Conservation (phyloP, 2,797 vertebrate species). For the Epinephelus coioides region DNA sequence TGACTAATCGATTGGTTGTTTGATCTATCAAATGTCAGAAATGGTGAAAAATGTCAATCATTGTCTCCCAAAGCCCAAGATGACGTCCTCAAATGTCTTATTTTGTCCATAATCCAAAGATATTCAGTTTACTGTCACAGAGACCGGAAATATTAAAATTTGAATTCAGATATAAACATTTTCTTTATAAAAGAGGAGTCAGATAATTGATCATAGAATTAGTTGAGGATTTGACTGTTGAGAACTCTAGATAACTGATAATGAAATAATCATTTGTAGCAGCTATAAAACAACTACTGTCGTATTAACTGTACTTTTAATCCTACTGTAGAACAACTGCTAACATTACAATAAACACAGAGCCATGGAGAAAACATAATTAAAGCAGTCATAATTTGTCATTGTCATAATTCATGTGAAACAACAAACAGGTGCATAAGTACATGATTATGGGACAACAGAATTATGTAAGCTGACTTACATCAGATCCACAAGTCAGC, state of each 20-base stretch:
- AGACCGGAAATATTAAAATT: too few relatives aligned
- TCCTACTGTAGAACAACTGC: neutral
- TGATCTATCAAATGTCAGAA: too few relatives aligned
- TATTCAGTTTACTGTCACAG: too few relatives aligned
- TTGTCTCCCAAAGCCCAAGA: too few relatives aligned
- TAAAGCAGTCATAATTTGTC: neutral
- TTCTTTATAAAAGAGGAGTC: too few relatives aligned
- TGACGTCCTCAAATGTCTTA: too few relatives aligned
- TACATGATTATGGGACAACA: neutral
- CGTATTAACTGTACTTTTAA: neutral
- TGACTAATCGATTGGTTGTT: too few relatives aligned
- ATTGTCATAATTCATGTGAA: conserved; percentile 1
- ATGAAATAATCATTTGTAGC: neutral
- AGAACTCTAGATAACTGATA: neutral
- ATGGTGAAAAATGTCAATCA: too few relatives aligned
- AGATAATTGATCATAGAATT: too few relatives aligned
- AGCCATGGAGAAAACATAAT: neutral
- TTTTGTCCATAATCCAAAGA: too few relatives aligned
- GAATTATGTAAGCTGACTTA: conserved; percentile 9
- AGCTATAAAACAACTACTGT: neutral
- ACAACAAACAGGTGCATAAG: neutral
- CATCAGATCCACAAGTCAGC: conserved; percentile 6
- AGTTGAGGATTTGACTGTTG: too few relatives aligned
- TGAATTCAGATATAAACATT: too few relatives aligned
- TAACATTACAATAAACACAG: neutral